Evolutionary conservation across 2,797 vertebrate species (phyloP), one percentile per base, ranked within the genome.

Genomic region (Esox masquinongy): DNA sequence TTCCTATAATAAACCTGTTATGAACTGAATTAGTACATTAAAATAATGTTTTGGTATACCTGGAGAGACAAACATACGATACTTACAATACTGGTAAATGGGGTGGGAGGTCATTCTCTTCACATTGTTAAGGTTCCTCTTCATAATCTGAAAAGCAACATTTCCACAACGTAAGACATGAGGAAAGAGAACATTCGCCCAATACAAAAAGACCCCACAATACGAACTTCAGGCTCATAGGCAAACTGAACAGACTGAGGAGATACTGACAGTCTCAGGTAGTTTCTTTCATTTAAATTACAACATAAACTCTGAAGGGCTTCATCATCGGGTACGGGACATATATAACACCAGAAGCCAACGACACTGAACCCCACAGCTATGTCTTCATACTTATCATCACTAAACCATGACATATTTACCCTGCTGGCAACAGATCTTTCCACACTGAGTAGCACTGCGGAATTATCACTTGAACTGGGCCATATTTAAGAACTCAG

Each of bases 31-130:
- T 43, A 43, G 39, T 1, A 7, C 39, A 43, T 43, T 43, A 43
- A 43, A 2, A 9, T 43, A 2, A 2, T 43, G 39, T 43, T 43
- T 43, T 6, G 39, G 5, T 6, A 43, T 43, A 6, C 39, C 39
- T 43, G 39, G 39, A 43, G 5, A 43, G 5, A 43, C 5, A 1
- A 1, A 43, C 56, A 19, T 16, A 73, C 16, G n/a, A 39, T 22
- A 98, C 98, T 97, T 93, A 99, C 98, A 99, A 64, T 98, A 99
- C 82, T 98, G 98, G 85, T 98, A 98, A 69, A 98, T 95, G 22
- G 98, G 97, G 84, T 99, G 98, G 7, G 98, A 98, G 0, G 98
- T 97, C 97, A 99, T 99, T 90, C 98, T 94, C 92, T 99, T 99
- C 85, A 99, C 96, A 4, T 99, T 99, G 81, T 99, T 97, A 61